Evolutionary conservation across 2,113 vertebrate genomes (phyloP), one percentile per base, ranked within the genome.

Genomic region (Seriola aureovittata): DNA sequence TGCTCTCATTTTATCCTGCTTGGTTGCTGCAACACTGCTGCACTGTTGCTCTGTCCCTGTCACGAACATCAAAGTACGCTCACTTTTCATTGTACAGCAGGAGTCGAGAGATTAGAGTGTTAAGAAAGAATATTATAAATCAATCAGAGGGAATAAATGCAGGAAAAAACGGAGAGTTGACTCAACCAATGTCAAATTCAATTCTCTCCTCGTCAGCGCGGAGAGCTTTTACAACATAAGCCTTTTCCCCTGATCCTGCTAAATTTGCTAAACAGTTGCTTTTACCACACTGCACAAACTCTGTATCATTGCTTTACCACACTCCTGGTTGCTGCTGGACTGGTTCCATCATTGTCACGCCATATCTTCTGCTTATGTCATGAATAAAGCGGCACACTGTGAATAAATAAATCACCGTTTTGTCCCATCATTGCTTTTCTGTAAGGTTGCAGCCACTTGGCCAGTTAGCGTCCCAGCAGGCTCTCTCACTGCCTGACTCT

Each of bases 341-440:
- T 7, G 34, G n/a, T 70, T 71, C 74, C 75, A 85, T 80, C 74
- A 42, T 54, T 81, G 84, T 81, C 58, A 65, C 32, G 13, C 82
- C 80, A 58, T 36, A 52, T 79, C 80, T 74, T 68, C 74, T 75
- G 85, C 82, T 83, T 72, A 32, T 80, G 71, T 84, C 69, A 75
- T 40, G 81, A 81, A 77, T 70, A 75, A 84, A 86, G 68, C 2
- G 23, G 42, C 29, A 34, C 6, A 32, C 70, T 52, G 73, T 9
- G 55, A 77, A 86, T 81, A 81, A 84, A 89, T 80, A 88, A 80
- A 89, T 87, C 78, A 74, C 42, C 0, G 36, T 59, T 84, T 83
- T 80, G 64, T 82, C 59, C 78, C 62, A 48, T 71, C 60, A 29
- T 62, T 86, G 58, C 67, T 79, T 80, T 68, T 71, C 71, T 59